These are phyloP conservation scores for Drosophila pachea DNA, from an alignment of 1,140 invertebrate species.

Conservation along the genomic window DNA sequence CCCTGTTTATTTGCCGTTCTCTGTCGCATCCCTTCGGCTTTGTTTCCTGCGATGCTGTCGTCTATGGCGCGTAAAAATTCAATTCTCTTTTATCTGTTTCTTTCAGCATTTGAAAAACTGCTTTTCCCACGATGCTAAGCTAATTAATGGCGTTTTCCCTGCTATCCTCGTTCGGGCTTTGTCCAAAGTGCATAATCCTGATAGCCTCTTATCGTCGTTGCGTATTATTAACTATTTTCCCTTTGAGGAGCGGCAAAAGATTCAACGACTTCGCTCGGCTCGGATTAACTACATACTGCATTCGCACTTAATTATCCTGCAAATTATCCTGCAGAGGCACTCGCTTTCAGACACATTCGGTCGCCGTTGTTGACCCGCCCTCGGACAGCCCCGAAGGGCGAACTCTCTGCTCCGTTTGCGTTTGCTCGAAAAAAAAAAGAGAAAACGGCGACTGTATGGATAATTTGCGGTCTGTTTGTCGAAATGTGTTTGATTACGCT, in stretches of 20 bases:
- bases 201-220: too few species aligned
- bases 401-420: background rate
- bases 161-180: background rate
- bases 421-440: background rate
- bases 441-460: slow-evolving; percentile 14
- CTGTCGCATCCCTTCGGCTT: slow-evolving; percentile 18
- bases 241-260: too few species aligned
- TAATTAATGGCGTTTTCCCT: slow-evolving; percentile 1
- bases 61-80: slow-evolving; percentile 24
- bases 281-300: too few species aligned
- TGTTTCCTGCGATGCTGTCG: slow-evolving; percentile 10
- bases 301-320: too few species aligned
- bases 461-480: slow-evolving; percentile 67
- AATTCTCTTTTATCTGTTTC: slow-evolving; percentile 38
- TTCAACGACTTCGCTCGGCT: too few species aligned
- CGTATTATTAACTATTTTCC: too few species aligned
- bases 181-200: too few species aligned
- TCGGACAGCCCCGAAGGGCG: too few species aligned
- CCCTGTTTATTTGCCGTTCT: slow-evolving; percentile 24
- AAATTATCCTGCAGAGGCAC: too few species aligned
- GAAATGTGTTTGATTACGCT: slow-evolving; percentile 31
- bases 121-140: slow-evolving; percentile 20
- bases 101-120: slow-evolving; percentile 1
- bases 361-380: too few species aligned
- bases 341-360: too few species aligned